Base-by-base conservation (phyloP, 2,888 invertebrate genomes). In the Lissonota sp. region DNA sequence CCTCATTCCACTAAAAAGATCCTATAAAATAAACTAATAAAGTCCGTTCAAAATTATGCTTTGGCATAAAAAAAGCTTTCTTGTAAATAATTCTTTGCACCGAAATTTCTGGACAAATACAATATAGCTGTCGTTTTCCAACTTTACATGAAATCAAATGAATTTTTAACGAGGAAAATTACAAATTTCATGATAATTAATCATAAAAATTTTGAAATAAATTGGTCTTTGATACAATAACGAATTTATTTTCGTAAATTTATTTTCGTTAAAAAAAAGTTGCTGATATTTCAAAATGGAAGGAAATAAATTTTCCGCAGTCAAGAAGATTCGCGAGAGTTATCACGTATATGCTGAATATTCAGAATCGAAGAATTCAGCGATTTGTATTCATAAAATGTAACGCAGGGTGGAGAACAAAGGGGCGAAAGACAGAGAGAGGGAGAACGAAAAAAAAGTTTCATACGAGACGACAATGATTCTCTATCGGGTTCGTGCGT, bases 371-470 rank as follows among this genome's bases (percentile, higher is more conserved):
- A 77, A 57, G 66, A 77, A 80, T 77, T 76, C 67, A 60, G 7
- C 51, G 16, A 82, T 82, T 75, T 66, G 78, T 82, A 82, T 82
- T 82, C 81, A 79, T 62, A 66, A 75, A 82, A 67, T 66, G 66
- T 67, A 60, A 12, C 49, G 42, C 60, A 12, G 49, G n/a, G 64
- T 49, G 37, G 14, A 55, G 64, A 81, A 78, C 70, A 78, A 78
- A 74, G 71, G 62, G 66, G 60, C 26, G 74, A 55, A 64, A 80
- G 53, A 39, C 60, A 58, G 69, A 26, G 40, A 46, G 39, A 57
- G 37, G 44, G 42, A 42, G 58, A 51, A 6, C 49, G 39, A 58
- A 39, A 6, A 58, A 70, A 60, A 70, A 53, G 14, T 12, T 12
- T 12, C 40, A 42, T 42, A 44, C 70, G 74, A 66, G 74, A 74